Conservation (phyloP, 2,113 vertebrate species). For the Cinclus cinclus region DNA sequence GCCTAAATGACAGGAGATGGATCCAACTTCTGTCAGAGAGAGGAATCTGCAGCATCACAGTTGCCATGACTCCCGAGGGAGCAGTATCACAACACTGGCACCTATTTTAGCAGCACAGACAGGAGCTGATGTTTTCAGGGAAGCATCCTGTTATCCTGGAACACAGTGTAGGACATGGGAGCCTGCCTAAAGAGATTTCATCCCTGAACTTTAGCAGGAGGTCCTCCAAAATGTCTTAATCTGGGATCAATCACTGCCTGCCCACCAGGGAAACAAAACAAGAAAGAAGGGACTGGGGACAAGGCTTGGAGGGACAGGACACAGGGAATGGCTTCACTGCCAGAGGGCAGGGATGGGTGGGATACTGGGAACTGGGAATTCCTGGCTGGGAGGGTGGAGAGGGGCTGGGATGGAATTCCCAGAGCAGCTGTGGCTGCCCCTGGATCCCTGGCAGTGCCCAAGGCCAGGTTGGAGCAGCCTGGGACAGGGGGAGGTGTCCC, state of each 20-base stretch:
- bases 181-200: not conserved
- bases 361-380: not conserved
- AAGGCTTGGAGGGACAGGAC: not conserved
- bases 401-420: rapidly evolving
- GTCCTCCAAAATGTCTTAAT: not conserved
- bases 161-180: not conserved
- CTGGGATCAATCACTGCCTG: not conserved
- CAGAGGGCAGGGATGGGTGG: not conserved
- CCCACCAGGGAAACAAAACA: not conserved
- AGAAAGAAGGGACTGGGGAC: not conserved
- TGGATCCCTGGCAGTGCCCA: not conserved
- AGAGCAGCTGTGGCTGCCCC: not conserved
- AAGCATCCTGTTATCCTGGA: not conserved
- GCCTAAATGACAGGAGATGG: not conserved
- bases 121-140: not conserved
- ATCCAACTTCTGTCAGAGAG: not conserved
- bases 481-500: not conserved
- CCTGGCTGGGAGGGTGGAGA: not conserved
- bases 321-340: not conserved
- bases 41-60: not conserved
- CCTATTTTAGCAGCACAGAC: not conserved
- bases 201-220: not conserved
- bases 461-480: not conserved
- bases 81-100: not conserved
- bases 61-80: constrained; percentile 22